These are phyloP conservation scores for Craterocephalus amniculus DNA, from an alignment of 2,797 vertebrate genomes.

Conservation along the genomic window DNA sequence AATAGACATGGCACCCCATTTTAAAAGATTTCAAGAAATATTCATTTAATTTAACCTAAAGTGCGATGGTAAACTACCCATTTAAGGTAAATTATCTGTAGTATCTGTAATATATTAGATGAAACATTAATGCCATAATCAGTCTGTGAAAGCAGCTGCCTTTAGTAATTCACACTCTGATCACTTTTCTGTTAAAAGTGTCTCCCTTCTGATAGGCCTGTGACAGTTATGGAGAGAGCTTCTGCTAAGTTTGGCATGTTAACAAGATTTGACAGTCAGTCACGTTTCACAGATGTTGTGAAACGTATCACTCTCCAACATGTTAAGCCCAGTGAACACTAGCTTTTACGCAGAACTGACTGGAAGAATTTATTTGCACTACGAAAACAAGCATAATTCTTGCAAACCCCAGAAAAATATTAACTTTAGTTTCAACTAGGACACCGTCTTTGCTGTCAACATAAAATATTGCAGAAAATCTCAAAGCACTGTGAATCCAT, in stretches of 20 bases:
- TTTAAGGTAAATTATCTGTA: neutral
- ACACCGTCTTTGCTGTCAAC: neutral
- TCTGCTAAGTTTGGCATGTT: too few relatives aligned
- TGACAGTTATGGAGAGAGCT: too few relatives aligned
- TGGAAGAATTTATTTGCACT: neutral
- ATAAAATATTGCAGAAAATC: neutral
- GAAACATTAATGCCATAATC: too few relatives aligned
- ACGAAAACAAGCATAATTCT: neutral
- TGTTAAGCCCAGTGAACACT: neutral
- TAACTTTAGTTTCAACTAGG: neutral
- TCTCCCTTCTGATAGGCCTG: too few relatives aligned
- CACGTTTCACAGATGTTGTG: neutral
- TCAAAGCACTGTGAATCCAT: neutral
- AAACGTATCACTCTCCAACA: neutral
- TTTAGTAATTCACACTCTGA: too few relatives aligned
- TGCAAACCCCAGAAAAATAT: neutral
- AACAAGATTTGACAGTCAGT: neutral
- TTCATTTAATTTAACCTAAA: too few relatives aligned
- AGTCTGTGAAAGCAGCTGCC: too few relatives aligned
- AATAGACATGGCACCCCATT: neutral
- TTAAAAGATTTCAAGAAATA: neutral
- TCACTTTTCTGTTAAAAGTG: too few relatives aligned
- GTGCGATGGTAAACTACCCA: neutral
- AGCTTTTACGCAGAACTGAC: neutral
- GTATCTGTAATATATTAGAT: too few relatives aligned